A percentile compares a stretch with the other conserved stretches of the same genome.
phyloP scores from a whole-genome alignment of 2,888 invertebrate genomes.

The Lasioglossum zephyrum region DNA sequence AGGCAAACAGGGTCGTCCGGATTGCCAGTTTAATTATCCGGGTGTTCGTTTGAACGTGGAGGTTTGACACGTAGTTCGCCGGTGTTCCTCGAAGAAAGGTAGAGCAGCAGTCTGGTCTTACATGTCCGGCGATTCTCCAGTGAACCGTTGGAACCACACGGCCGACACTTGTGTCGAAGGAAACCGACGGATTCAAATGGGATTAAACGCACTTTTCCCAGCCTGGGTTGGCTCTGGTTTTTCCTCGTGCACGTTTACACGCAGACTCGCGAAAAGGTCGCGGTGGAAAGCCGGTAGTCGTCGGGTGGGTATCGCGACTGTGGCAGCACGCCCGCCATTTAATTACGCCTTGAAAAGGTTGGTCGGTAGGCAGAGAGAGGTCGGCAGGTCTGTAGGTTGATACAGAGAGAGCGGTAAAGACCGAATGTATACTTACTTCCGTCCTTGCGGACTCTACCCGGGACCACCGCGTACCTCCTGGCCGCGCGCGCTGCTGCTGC shows the following conservation, averaged over 20 bases:
- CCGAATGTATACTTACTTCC: conserved; percentile 72
- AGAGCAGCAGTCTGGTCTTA: conserved; percentile 47
- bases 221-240: conserved; percentile 32
- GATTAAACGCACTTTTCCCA: conserved; percentile 66
- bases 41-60: conserved; percentile 25
- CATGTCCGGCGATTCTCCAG: conserved; percentile 61
- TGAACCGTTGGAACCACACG: conserved; percentile 47
- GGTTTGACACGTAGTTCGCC: conserved; percentile 44
- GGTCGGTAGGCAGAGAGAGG: conserved; percentile 61
- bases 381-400: conserved; percentile 68
- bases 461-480: conserved; percentile 57
- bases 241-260: conserved; percentile 54
- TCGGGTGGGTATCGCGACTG: background rate
- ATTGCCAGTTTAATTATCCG: conserved; percentile 38
- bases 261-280: conserved; percentile 61
- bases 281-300: conserved; percentile 6
- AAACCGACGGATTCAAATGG: conserved; percentile 55
- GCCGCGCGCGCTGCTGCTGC: conserved; percentile 27
- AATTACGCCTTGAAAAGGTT: conserved; percentile 78
- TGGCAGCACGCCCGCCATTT: conserved; percentile 71
- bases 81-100: conserved; percentile 25
- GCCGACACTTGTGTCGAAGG: conserved; percentile 34
- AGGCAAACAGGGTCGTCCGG: conserved; percentile 47
- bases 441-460: conserved; percentile 67
- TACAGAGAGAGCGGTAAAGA: conserved; percentile 64